phyloP scores from a whole-genome alignment of 1,140 invertebrate species.

The Lepidurus arcticus region DNA sequence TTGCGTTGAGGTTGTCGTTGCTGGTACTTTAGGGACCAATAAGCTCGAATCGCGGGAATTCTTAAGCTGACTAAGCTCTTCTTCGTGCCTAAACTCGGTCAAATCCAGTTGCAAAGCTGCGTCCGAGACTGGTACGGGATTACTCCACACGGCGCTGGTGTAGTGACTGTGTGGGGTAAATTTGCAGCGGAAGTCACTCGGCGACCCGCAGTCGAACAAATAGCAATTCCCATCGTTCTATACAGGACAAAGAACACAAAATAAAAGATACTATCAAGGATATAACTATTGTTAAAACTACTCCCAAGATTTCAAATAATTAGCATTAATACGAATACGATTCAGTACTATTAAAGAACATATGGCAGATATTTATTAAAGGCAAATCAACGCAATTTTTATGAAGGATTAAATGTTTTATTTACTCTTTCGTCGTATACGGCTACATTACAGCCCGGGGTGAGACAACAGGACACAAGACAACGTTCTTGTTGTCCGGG shows the following conservation, averaged over 20 bases:
- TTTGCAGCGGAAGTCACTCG: constrained; percentile 84
- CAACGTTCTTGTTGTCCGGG: constrained; percentile 64
- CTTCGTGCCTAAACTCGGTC: constrained; percentile 70
- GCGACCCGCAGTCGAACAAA: constrained; percentile 80
- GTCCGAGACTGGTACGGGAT: constrained; percentile 46
- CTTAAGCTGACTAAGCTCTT: constrained; percentile 67
- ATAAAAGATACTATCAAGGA: too few species aligned
- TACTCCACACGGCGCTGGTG: constrained; percentile 68
- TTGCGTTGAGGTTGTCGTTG: constrained; percentile 32
- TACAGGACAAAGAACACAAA: constrained; percentile 38
- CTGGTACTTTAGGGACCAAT: background rate
- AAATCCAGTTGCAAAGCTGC: constrained; percentile 54
- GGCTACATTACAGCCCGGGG: constrained; percentile 79
- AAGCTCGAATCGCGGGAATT: background rate
- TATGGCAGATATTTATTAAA: too few species aligned
- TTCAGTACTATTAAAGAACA: too few species aligned
- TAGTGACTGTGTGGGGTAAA: constrained; percentile 83
- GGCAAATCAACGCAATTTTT: background rate
- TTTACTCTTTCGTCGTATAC: constrained; percentile 84
- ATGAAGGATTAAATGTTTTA: background rate
- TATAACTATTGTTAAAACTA: too few species aligned
- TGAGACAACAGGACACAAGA: constrained; percentile 76
- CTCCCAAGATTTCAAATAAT: too few species aligned
- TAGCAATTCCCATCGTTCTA: constrained; percentile 82
- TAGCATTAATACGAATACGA: too few species aligned